Evolutionary conservation across 2,113 vertebrate species (phyloP).

Genomic region (Ptychochromis oligacanthus): DNA sequence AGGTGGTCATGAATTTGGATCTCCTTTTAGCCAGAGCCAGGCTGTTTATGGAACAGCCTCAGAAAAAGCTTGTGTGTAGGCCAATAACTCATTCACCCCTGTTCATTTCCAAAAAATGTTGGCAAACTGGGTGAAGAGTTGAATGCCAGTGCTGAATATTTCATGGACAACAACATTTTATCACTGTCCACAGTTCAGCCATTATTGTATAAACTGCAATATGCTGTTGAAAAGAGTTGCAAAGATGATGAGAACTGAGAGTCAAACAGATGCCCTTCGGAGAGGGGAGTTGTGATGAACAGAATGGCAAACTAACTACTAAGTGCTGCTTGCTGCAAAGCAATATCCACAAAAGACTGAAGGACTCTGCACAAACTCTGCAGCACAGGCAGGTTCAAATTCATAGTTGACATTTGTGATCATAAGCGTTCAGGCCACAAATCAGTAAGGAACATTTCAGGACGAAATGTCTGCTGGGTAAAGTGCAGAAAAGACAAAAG

Average conservation of each 20-base stretch:
- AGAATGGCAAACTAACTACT: background rate
- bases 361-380: background rate
- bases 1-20: background rate
- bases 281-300: background rate
- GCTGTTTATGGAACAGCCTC: background rate
- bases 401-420: background rate
- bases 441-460: background rate
- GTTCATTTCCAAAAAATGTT: background rate
- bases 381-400: background rate
- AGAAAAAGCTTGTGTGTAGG: background rate
- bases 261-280: constrained; percentile 10
- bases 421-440: background rate
- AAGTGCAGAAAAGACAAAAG: background rate
- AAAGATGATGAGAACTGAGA: constrained; percentile 3
- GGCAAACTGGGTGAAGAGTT: constrained; percentile 8
- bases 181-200: constrained; percentile 13
- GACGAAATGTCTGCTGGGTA: background rate
- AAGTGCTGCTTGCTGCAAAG: background rate
- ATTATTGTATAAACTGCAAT: constrained; percentile 9
- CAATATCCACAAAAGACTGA: background rate
- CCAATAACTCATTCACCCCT: background rate
- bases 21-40: background rate
- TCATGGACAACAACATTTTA: constrained; percentile 31
- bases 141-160: constrained; percentile 33
- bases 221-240: constrained; percentile 14